Evolutionary conservation across 2,888 invertebrate genomes (phyloP), one percentile per base, ranked within the genome.

Genomic region (Xestia c-nigrum): DNA sequence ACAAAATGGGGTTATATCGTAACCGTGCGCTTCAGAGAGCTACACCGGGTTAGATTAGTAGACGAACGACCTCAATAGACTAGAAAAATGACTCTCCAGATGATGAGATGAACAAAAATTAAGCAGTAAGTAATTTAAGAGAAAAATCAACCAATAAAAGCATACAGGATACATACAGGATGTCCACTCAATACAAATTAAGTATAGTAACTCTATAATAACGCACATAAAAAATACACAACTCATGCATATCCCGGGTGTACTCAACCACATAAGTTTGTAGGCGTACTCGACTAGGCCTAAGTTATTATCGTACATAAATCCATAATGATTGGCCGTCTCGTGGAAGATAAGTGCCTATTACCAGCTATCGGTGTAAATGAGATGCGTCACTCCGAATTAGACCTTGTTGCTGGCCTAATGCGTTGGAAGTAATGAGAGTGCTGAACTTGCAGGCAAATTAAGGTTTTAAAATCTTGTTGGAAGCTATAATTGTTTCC

Each of bases 301-400:
- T 89, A 86, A 93, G 91, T 92, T 91, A 94, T 94, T 94, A 94
- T 92, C 91, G 89, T 78, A 88, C 94, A 94, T 95, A 94, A 94
- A 94, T 94, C 93, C 91, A 89, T 94, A 93, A 93, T 94, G 94
- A 94, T 94, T 91, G 93, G 85, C 89, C 89, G 91, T 91, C 90
- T 88, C 78, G 85, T 86, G 70, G 84, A 76, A 84, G 89, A 90
- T 93, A 92, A 92, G 90, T 90, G 91, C 88, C 90, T 87, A 93
- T 93, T 94, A 92, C 90, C 80, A 86, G 89, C 84, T 91, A 92
- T 93, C 89, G 92, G 92, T 91, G 94, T 89, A 92, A 94, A 94
- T 94, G 93, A 94, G 92, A 89, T 88, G 90, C 90, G 91, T 92
- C 91, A 85, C 87, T 80, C 84, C 74, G 84, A 88, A 91, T 93